A percentile compares a stretch with the other conserved stretches of the same genome.
These are phyloP conservation scores for Pristionchus pacificus DNA, from an alignment of 1,140 invertebrate species.

Conservation along the genomic window DNA sequence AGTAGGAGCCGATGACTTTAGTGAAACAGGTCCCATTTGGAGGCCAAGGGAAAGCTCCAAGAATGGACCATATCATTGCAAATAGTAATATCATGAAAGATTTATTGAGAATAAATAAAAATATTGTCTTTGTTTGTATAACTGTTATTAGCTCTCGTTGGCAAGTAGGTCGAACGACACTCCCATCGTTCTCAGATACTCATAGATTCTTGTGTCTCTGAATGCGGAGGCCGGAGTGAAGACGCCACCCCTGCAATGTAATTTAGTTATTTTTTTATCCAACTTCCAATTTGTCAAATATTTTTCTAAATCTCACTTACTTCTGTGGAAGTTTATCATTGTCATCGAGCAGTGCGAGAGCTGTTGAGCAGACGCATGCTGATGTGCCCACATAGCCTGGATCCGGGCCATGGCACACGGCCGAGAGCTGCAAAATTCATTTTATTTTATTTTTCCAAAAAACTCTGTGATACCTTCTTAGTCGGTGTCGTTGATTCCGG, in stretches of 20 bases:
- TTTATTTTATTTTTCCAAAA: conserved; percentile 7
- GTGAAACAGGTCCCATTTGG: too few species aligned
- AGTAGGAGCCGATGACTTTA: too few species aligned
- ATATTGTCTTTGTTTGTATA: too few species aligned
- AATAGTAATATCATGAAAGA: too few species aligned
- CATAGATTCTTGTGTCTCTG: conserved; percentile 51
- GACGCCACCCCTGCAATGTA: conserved; percentile 47
- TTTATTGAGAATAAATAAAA: too few species aligned
- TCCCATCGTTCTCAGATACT: conserved; percentile 48
- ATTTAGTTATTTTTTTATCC: too few species aligned
- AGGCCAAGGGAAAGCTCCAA: too few species aligned
- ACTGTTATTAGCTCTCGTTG: too few species aligned
- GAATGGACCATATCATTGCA: too few species aligned
- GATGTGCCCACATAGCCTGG: conserved; percentile 79
- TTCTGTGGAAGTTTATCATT: conserved; percentile 70
- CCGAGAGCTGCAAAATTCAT: conserved; percentile 60
- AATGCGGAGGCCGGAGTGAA: conserved; percentile 54
- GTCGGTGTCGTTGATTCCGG: background rate
- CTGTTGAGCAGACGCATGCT: conserved; percentile 69
- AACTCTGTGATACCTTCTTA: too few species aligned
- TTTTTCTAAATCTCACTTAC: conserved; percentile 62
- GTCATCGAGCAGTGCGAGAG: conserved; percentile 73
- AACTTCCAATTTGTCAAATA: too few species aligned
- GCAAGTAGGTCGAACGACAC: too few species aligned
- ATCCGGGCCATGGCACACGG: conserved; percentile 64